These are phyloP conservation scores for Vanessa cardui DNA, from an alignment of 2,888 invertebrate species.

Conservation along the genomic window DNA sequence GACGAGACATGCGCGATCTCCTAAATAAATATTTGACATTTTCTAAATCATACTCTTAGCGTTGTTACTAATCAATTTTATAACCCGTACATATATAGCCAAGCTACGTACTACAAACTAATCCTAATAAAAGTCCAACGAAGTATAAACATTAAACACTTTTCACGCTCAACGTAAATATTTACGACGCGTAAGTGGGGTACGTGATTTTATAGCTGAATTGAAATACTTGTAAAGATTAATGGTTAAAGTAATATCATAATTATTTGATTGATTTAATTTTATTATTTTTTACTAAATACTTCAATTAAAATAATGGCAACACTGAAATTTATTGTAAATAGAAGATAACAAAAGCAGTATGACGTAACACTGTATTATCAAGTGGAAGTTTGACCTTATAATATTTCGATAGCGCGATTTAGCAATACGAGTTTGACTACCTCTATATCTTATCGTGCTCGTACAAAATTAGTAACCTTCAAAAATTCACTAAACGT, in stretches of 20 bases:
- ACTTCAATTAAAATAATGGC: no score
- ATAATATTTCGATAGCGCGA: slow-evolving; percentile 30
- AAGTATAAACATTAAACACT: slow-evolving; percentile 3
- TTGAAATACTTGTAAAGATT: neutral
- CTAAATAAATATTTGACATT: slow-evolving; percentile 8
- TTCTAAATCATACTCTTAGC: neutral
- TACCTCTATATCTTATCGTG: slow-evolving; percentile 36
- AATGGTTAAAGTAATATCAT: neutral
- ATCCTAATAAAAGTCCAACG: slow-evolving; percentile 12
- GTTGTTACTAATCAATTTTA: neutral
- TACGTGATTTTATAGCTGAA: slow-evolving; percentile 9
- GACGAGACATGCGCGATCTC: slow-evolving; percentile 14
- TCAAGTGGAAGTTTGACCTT: slow-evolving; percentile 35
- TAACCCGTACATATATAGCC: no score
- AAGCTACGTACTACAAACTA: neutral
- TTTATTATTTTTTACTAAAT: no score
- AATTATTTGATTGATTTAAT: no score
- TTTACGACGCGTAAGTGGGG: neutral
- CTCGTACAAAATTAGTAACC: slow-evolving; percentile 32
- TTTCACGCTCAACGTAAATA: slow-evolving; percentile 10
- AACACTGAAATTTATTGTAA: no score
- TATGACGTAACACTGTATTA: slow-evolving; percentile 26
- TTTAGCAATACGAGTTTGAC: slow-evolving; percentile 38
- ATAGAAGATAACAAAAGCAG: neutral
- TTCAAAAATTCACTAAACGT: slow-evolving; percentile 39